These are phyloP conservation scores for Melangyna quadrimaculata DNA, from an alignment of 2,888 invertebrate species.

Conservation along the genomic window DNA sequence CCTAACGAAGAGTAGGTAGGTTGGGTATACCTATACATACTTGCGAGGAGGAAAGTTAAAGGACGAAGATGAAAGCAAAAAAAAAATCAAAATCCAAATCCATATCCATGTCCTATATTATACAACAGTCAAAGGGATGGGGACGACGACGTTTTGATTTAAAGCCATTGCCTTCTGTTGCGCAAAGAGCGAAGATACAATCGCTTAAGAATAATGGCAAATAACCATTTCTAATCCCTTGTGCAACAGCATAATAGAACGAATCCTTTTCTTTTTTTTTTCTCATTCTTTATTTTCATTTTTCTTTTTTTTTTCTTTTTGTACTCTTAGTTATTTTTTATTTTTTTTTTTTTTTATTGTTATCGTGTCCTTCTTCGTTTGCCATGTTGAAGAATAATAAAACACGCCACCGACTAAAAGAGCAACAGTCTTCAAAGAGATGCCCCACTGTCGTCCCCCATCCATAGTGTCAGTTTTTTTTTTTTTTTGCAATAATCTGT, in stretches of 20 bases:
- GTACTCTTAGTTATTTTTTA: constrained; percentile 6
- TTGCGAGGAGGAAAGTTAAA: background rate
- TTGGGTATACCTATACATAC: too few species aligned
- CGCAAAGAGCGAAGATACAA: constrained; percentile 65
- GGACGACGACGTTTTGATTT: constrained; percentile 69
- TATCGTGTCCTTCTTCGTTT: constrained; percentile 31
- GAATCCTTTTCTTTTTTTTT: constrained; percentile 53
- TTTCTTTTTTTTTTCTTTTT: too few species aligned
- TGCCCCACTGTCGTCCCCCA: background rate
- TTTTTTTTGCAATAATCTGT: constrained; percentile 17
- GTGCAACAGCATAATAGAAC: constrained; percentile 70
- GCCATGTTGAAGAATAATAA: constrained; percentile 61
- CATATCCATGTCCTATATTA: constrained; percentile 34
- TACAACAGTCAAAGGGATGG: constrained; percentile 43
- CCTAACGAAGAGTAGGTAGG: background rate
- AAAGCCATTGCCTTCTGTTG: constrained; percentile 46
- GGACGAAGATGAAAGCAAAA: background rate
- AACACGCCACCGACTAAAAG: constrained; percentile 56
- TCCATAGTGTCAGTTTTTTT: background rate
- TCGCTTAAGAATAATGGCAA: constrained; percentile 72
- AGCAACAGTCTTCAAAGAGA: constrained; percentile 68
- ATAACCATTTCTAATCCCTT: constrained; percentile 71
- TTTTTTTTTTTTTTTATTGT: constrained; percentile 45
- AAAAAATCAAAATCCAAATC: constrained; percentile 22
- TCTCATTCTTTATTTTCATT: constrained; percentile 18